phyloP scores from a whole-genome alignment of 2,113 vertebrate genomes.

The Mesoclemmys tuberculata region DNA sequence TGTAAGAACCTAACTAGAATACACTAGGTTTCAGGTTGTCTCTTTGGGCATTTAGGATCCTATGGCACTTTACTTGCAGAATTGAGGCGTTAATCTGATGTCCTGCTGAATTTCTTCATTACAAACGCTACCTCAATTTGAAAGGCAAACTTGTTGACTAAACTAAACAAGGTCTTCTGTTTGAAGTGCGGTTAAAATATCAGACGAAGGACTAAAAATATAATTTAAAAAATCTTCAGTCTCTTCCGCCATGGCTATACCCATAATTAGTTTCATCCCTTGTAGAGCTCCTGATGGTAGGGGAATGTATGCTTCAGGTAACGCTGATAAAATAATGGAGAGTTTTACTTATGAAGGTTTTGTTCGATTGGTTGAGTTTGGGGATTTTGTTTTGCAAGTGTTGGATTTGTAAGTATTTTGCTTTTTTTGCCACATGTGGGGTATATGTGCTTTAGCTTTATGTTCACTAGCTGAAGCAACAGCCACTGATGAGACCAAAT shows the following conservation, averaged over 20 bases:
- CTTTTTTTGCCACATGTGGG: not conserved
- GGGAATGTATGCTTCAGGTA: not conserved
- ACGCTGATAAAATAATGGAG: not conserved
- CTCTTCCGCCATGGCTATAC: not conserved
- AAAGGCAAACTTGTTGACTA: not conserved
- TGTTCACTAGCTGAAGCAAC: not conserved
- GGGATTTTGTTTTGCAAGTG: not conserved
- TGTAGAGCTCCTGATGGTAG: not conserved
- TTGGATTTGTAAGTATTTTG: not conserved
- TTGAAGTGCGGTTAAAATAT: not conserved
- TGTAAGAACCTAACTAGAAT: rapidly evolving
- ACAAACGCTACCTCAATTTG: conserved; percentile 68
- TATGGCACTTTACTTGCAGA: not conserved
- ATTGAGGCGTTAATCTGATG: not conserved
- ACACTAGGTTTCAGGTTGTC: not conserved
- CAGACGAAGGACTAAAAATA: not conserved
- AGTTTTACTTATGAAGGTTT: not conserved
- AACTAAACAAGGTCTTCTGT: not conserved
- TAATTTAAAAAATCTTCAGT: conserved; percentile 17
- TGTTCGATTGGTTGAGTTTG: not conserved
- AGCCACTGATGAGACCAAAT: not conserved
- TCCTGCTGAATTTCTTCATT: conserved; percentile 38
- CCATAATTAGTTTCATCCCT: not conserved
- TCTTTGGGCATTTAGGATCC: not conserved
- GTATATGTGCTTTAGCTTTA: not conserved